These are phyloP conservation scores for Cephus rjabovi DNA, from an alignment of 2,888 invertebrate genomes.

Conservation along the genomic window DNA sequence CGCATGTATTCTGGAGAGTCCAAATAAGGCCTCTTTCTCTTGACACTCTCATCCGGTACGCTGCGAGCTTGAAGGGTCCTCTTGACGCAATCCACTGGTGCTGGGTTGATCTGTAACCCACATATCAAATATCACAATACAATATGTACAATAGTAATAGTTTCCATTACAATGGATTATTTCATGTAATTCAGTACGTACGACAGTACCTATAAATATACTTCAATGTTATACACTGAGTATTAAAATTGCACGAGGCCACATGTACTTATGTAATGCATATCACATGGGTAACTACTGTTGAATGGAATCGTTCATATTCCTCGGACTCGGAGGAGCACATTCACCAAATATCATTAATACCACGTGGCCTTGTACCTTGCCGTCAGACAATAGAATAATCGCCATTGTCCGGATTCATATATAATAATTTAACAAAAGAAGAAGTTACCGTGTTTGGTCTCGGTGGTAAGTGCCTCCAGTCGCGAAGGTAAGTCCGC, in stretches of 20 bases:
- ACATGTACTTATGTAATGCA: too few relatives aligned
- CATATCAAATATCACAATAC: background rate
- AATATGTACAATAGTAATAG: background rate
- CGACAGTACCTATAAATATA: background rate
- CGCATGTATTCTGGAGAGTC: background rate
- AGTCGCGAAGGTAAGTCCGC: slow-evolving; percentile 83
- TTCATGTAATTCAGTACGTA: background rate
- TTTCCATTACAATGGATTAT: background rate
- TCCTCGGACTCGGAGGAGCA: background rate
- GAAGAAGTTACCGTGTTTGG: slow-evolving; percentile 56
- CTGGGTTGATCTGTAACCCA: slow-evolving; percentile 45
- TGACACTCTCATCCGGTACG: slow-evolving; percentile 42
- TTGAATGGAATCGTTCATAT: background rate
- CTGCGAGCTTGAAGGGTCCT: slow-evolving; percentile 41
- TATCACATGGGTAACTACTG: background rate
- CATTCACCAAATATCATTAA: background rate
- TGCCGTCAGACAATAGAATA: too few relatives aligned
- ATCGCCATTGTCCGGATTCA: background rate
- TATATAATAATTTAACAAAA: background rate
- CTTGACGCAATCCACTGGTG: slow-evolving; percentile 44
- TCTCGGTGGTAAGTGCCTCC: slow-evolving; percentile 77
- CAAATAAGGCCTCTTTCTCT: background rate
- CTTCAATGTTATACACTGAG: background rate
- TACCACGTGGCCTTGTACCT: background rate
- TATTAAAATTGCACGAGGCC: background rate